phyloP scores from a whole-genome alignment of 2,113 vertebrate genomes.

The Tychaedon coryphoeus region DNA sequence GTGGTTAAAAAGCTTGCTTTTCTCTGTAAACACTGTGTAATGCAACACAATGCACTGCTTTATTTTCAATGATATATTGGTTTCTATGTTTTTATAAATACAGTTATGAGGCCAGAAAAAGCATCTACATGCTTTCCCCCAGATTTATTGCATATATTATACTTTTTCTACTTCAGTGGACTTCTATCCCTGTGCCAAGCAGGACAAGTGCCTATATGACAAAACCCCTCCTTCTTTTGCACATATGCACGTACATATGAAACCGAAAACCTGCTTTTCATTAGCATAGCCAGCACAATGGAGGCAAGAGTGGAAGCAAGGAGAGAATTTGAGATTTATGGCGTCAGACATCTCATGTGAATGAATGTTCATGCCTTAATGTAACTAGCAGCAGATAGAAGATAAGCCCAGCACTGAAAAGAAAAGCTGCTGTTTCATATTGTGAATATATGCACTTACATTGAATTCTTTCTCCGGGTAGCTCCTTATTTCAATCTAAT shows the following conservation, averaged over 20 bases:
- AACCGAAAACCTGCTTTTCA: conserved; percentile 28
- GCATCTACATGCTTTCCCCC: not conserved
- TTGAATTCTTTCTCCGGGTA: not conserved
- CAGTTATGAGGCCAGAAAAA: not conserved
- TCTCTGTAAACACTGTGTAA: not conserved
- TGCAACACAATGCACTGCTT: not conserved
- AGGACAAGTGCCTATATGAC: not conserved
- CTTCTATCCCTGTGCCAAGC: not conserved
- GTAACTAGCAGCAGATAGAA: not conserved
- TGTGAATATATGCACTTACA: not conserved
- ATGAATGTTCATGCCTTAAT: conserved; percentile 21
- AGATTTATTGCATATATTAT: conserved; percentile 13
- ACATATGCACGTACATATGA: not conserved
- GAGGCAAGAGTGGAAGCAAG: conserved; percentile 17
- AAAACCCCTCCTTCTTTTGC: not conserved
- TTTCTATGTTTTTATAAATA: not conserved
- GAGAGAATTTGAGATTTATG: conserved; percentile 47
- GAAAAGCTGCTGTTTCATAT: not conserved
- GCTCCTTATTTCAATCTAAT: not conserved
- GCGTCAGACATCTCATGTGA: not conserved
- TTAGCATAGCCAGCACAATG: conserved; percentile 6
- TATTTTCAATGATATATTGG: not conserved
- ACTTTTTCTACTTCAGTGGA: not conserved
- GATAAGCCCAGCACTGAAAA: conserved; percentile 17
- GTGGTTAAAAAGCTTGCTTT: not conserved